Evolutionary conservation across 2,113 vertebrate genomes (phyloP), one percentile per base, ranked within the genome.

Genomic region (Leucopsar rothschildi): DNA sequence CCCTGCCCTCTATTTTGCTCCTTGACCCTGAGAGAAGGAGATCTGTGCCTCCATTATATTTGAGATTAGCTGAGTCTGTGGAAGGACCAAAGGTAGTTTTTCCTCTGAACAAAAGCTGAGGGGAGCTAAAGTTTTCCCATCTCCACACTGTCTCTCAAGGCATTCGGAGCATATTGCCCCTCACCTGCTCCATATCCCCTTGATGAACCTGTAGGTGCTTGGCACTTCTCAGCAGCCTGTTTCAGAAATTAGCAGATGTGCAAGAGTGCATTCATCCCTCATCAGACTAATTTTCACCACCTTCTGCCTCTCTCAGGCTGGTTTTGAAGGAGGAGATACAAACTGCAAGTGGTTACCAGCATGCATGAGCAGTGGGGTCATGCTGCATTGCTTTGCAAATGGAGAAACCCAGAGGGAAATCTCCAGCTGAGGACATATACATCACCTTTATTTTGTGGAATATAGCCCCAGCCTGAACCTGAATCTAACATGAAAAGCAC

Each of bases 381-480:
- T 1, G 9, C 35, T 1, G 0, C 10, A 0, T 17, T 71, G 18
- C 35, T 76, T 76, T 2, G 0, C 3, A 19, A 64, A 55, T 2
- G 3, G 44, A 59, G 44, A 71, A 93, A 52, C 3, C 40, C 33
- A 52, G 37, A 59, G 27, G 33, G 52, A 85, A 84, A 56, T 63
- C 35, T 8, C 0, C 9, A 45, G 3, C 1, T 71, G 49, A 90
- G 42, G 25, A 56, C 21, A 9, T 31, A 33, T 6, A 35, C 31
- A 64, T 79, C 42, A 44, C 10, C 52, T 87, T 56, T 57, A 35
- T 8, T 53, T 18, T 64, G 31, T 47, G 15, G 60, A 82, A 47
- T 28, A 57, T 11, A 80, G 40, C 6, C 14, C 19, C 13, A 49
- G 3, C 17, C 31, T 82, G 60, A 87, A 82, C 5, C 21, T 71